Evolutionary conservation across 2,113 vertebrate species (phyloP).

Genomic region (Eptesicus fuscus): DNA sequence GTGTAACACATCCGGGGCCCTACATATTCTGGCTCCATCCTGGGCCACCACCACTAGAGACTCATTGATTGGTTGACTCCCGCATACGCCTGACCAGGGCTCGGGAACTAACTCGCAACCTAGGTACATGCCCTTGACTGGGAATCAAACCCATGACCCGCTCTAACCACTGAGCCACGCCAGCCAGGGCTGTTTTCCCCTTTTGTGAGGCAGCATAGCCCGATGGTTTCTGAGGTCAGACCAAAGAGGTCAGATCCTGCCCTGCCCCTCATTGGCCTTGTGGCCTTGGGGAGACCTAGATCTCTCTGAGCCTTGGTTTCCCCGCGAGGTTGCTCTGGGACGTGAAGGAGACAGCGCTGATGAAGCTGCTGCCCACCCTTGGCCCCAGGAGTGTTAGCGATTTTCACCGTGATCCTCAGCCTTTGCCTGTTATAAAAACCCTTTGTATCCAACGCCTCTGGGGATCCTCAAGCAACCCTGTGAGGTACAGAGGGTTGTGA

Average conservation of each 20-base stretch:
- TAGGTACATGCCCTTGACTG: too few species aligned
- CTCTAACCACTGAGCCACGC: too few species aligned
- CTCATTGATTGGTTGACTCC: too few species aligned
- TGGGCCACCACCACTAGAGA: neutral
- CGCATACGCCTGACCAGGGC: too few species aligned
- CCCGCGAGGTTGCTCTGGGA: neutral
- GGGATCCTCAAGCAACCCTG: neutral
- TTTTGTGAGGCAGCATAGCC: neutral
- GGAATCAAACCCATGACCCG: too few species aligned
- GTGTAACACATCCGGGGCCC: neutral
- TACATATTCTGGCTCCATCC: neutral
- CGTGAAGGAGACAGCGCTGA: neutral
- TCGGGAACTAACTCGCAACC: too few species aligned
- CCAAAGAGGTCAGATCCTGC: neutral
- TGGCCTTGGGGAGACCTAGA: neutral
- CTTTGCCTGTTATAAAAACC: neutral
- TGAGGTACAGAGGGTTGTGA: neutral
- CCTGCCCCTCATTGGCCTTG: accelerated
- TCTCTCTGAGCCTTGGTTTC: neutral
- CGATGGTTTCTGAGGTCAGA: neutral
- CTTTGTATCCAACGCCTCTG: neutral
- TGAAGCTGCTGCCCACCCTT: accelerated
- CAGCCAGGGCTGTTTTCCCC: too few species aligned
- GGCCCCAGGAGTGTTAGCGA: accelerated
- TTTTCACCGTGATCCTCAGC: neutral